These are phyloP conservation scores for Pachypeltis micranthus DNA, from an alignment of 1,140 invertebrate species.

Conservation along the genomic window DNA sequence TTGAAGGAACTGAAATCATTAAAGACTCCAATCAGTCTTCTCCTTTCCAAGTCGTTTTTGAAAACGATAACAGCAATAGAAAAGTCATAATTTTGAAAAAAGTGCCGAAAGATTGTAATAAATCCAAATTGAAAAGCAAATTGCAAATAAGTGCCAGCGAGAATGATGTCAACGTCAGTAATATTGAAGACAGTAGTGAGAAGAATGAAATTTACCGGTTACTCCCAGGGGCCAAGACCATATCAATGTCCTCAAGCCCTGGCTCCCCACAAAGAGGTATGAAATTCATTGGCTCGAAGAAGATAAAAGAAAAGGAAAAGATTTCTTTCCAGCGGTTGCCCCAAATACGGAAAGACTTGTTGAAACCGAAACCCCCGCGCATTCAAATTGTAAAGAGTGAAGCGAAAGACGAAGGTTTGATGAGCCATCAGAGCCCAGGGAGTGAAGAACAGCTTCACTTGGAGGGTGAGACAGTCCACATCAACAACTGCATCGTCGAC, in stretches of 20 bases:
- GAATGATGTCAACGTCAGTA: not conserved
- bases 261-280: not conserved
- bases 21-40: constrained; percentile 2
- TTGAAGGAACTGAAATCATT: not conserved
- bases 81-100: not conserved
- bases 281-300: not conserved
- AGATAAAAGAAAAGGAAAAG: not conserved
- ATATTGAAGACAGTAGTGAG: not conserved
- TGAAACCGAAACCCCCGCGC: not conserved
- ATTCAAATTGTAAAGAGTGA: not conserved
- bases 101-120: not conserved
- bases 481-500: not conserved
- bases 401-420: not conserved
- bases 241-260: not conserved
- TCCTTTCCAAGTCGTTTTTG: constrained; percentile 1
- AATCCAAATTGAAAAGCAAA: not conserved
- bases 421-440: not conserved
- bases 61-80: not conserved
- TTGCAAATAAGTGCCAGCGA: not conserved
- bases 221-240: not conserved
- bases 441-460: not conserved
- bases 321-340: not conserved
- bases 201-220: not conserved
- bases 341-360: not conserved
- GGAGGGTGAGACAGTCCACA: not conserved